Conservation (phyloP, 2,113 vertebrate genomes). For the Dendropsophus ebraccatus region DNA sequence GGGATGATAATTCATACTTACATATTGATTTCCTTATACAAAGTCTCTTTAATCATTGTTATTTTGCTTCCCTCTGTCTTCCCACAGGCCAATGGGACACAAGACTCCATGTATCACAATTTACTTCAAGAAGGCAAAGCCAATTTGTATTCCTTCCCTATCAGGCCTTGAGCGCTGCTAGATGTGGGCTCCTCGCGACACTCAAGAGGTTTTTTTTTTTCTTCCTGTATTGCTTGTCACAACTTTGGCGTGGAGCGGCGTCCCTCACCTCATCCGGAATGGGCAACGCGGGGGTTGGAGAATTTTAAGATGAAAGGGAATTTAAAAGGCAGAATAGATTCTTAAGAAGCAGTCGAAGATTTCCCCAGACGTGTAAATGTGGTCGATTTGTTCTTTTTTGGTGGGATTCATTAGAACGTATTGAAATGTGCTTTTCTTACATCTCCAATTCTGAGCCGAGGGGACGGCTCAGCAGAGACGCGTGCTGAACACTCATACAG, state of each 20-base stretch:
- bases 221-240: neutral
- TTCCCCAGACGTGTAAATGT: neutral
- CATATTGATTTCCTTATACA: conserved; percentile 40
- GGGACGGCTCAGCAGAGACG: neutral
- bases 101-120: conserved; percentile 14
- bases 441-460: neutral
- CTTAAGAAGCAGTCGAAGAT: neutral
- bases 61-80: neutral
- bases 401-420: neutral
- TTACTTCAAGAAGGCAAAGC: conserved; percentile 4
- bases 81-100: neutral
- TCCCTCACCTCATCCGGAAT: neutral
- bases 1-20: conserved; percentile 21
- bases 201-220: neutral
- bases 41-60: conserved; percentile 43
- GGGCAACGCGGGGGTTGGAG: neutral
- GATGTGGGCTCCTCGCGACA: neutral
- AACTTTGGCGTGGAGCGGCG: conserved; percentile 2
- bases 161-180: no score
- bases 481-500: neutral
- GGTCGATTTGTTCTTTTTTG: conserved; percentile 14
- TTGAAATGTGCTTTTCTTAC: conserved; percentile 5
- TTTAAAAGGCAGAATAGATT: neutral
- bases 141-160: conserved; percentile 38
- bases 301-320: neutral